phyloP scores from a whole-genome alignment of 2,888 invertebrate species.

The Eupsilia transversa region DNA sequence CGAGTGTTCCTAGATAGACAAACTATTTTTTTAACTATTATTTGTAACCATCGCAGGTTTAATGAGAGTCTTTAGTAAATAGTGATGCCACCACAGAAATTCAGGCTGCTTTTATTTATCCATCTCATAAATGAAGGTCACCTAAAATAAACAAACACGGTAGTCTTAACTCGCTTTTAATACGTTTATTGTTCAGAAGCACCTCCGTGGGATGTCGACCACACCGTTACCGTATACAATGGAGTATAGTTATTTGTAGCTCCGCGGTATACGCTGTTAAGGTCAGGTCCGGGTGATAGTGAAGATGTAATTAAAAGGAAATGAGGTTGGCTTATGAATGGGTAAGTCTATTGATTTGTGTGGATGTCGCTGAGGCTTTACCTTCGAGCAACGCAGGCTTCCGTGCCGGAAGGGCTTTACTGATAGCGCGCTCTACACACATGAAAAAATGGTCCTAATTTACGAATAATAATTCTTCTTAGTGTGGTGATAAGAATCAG shows the following conservation, averaged over 20 bases:
- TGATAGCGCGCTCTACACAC: background rate
- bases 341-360: background rate
- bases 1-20: background rate
- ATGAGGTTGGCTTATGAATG: constrained; percentile 20
- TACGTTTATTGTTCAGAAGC: constrained; percentile 42
- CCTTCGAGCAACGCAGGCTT: no score
- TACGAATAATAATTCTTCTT: background rate
- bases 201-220: constrained; percentile 58
- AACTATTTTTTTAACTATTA: no score
- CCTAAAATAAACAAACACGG: constrained; percentile 15
- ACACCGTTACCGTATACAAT: constrained; percentile 58
- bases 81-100: background rate
- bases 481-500: background rate
- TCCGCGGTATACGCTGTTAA: constrained; percentile 30
- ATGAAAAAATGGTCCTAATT: background rate
- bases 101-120: background rate
- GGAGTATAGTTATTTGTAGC: constrained; percentile 25
- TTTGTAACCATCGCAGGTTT: no score
- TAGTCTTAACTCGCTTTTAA: constrained; percentile 57
- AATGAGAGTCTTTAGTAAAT: background rate
- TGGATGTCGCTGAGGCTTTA: background rate
- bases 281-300: constrained; percentile 56
- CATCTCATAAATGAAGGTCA: constrained; percentile 26
- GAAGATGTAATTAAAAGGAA: constrained; percentile 35
- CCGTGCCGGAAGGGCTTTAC: no score